These are phyloP conservation scores for Drosophila sucinea DNA, from an alignment of 1,140 invertebrate species.

Conservation along the genomic window DNA sequence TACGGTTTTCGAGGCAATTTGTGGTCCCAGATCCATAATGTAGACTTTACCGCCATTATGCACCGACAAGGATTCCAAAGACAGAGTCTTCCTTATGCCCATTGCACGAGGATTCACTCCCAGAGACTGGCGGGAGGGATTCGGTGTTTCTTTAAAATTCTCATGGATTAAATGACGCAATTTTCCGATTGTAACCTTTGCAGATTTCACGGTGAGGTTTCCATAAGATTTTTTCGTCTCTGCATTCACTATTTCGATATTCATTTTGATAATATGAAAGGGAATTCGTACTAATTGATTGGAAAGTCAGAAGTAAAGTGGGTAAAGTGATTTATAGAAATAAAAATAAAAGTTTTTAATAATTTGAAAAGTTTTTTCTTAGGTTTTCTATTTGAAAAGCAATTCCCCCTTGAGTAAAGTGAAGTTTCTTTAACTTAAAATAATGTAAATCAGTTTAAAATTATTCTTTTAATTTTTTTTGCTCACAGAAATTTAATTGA, in stretches of 20 bases:
- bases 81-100: conserved; percentile 88
- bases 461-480: too few species aligned
- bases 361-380: too few species aligned
- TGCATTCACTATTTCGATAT: conserved; percentile 86
- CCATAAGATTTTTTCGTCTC: conserved; percentile 85
- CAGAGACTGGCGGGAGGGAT: conserved; percentile 92
- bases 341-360: too few species aligned
- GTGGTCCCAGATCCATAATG: conserved; percentile 97
- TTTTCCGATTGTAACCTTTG: conserved; percentile 87
- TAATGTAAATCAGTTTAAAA: too few species aligned
- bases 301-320: too few species aligned
- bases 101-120: conserved; percentile 91
- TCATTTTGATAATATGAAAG: conserved; percentile 37
- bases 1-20: conserved; percentile 99
- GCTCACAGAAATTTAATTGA: too few species aligned
- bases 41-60: conserved; percentile 88
- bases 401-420: too few species aligned
- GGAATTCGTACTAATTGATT: too few species aligned
- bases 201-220: conserved; percentile 84
- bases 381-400: too few species aligned
- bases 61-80: conserved; percentile 86
- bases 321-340: too few species aligned
- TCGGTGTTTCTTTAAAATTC: conserved; percentile 87
- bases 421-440: too few species aligned
- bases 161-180: conserved; percentile 90